Evolutionary conservation across 2,888 invertebrate species (phyloP).

Genomic region (Apeira syringaria): DNA sequence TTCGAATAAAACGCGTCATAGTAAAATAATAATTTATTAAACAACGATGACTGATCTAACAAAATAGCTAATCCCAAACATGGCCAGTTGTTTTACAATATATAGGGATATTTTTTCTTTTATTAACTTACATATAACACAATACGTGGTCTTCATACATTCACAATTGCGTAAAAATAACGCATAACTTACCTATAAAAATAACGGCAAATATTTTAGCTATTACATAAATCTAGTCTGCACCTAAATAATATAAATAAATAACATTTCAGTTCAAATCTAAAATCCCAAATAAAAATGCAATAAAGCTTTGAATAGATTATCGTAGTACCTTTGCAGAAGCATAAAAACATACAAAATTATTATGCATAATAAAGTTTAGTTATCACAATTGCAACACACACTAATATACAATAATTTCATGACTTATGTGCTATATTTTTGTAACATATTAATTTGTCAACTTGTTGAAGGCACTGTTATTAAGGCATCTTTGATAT

Average conservation of each 20-base stretch:
- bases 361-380: conserved; percentile 23
- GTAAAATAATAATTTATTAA: conserved; percentile 55
- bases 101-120: conserved; percentile 53
- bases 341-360: conserved; percentile 7
- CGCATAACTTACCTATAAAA: neutral
- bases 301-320: conserved; percentile 6
- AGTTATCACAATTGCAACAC: conserved; percentile 29
- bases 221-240: neutral
- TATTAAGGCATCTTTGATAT: conserved; percentile 11
- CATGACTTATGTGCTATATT: conserved; percentile 6
- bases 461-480: conserved; percentile 21
- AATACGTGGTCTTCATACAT: neutral
- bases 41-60: conserved; percentile 54
- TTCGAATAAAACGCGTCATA: conserved; percentile 19
- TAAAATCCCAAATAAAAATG: conserved; percentile 14
- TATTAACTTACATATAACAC: neutral
- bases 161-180: neutral
- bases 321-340: conserved; percentile 3
- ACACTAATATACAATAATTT: conserved; percentile 11
- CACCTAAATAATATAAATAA: neutral
- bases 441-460: neutral
- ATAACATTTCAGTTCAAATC: conserved; percentile 2
- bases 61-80: conserved; percentile 41
- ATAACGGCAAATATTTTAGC: neutral
- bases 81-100: conserved; percentile 24